Conservation (phyloP, 1,140 invertebrate genomes). For the Drosophila tani region DNA sequence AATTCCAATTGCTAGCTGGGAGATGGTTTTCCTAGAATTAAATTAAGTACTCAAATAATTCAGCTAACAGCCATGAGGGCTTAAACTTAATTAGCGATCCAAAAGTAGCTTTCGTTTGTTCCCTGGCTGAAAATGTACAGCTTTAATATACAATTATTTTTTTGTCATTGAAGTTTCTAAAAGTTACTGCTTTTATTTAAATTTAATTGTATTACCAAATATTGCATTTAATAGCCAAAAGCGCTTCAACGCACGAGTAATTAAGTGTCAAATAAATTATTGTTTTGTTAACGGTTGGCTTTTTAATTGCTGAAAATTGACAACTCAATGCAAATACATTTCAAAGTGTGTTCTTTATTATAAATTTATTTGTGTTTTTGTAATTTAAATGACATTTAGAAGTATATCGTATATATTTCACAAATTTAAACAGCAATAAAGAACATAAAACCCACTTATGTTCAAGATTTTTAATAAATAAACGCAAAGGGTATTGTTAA, state of each 20-base stretch:
- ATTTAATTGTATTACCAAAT: slow-evolving; percentile 3
- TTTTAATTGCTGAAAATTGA: slow-evolving; percentile 12
- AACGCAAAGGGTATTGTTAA: no score
- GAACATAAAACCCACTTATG: no score
- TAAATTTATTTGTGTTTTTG: slow-evolving; percentile 1
- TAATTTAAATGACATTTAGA: slow-evolving; percentile 8
- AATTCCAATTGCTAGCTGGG: slow-evolving; percentile 17
- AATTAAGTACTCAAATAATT: slow-evolving; percentile 29
- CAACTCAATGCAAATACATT: slow-evolving; percentile 9
- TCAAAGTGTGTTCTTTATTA: slow-evolving; percentile 5
- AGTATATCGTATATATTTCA: background rate
- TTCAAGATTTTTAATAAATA: no score
- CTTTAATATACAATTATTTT: background rate
- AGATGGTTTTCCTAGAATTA: slow-evolving; percentile 25
- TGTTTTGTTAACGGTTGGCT: slow-evolving; percentile 6
- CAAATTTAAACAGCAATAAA: background rate
- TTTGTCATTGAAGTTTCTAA: background rate
- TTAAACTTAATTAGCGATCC: slow-evolving; percentile 12
- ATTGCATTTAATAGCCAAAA: background rate
- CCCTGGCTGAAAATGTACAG: background rate
- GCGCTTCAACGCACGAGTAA: slow-evolving; percentile 2
- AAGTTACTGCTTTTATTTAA: background rate
- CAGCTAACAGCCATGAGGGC: slow-evolving; percentile 7
- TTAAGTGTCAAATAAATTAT: slow-evolving; percentile 11
- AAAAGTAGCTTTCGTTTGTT: background rate